phyloP scores from a whole-genome alignment of 2,888 invertebrate genomes.

The Ecliptopera silaceata region DNA sequence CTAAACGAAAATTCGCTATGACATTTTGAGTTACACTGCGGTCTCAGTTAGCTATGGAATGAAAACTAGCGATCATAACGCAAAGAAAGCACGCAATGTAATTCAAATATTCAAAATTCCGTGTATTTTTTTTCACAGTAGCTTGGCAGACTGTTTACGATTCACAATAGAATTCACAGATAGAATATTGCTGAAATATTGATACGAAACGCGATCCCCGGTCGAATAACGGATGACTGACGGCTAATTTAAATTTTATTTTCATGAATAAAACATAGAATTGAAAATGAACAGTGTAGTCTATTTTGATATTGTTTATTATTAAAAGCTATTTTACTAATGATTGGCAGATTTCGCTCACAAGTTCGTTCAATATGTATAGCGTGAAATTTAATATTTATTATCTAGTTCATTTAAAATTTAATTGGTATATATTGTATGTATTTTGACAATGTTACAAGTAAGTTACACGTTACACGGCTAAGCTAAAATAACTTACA shows the following conservation, averaged over 20 bases:
- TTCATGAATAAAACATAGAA: slow-evolving; percentile 39
- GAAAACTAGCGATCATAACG: no score
- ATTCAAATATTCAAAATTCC: no score
- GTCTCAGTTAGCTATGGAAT: no score
- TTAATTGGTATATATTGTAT: background rate
- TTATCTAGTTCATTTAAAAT: no score
- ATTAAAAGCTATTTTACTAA: slow-evolving; percentile 11
- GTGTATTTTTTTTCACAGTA: no score
- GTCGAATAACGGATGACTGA: slow-evolving; percentile 20
- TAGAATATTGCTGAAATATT: slow-evolving; percentile 35
- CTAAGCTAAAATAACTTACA: no score
- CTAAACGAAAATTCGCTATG: no score
- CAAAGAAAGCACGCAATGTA: no score
- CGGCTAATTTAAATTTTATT: slow-evolving; percentile 38
- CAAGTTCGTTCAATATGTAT: slow-evolving; percentile 1
- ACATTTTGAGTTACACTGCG: no score
- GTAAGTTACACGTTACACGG: no score
- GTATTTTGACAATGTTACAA: no score
- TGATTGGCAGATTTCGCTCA: background rate
- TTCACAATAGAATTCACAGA: no score
- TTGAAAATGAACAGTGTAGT: slow-evolving; percentile 24
- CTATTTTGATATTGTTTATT: slow-evolving; percentile 21
- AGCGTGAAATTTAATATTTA: background rate
- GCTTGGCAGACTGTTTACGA: slow-evolving; percentile 20
- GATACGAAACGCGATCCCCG: slow-evolving; percentile 26